Evolutionary conservation across 2,797 vertebrate species (phyloP).

Genomic region (Hephaestus fuliginosus): DNA sequence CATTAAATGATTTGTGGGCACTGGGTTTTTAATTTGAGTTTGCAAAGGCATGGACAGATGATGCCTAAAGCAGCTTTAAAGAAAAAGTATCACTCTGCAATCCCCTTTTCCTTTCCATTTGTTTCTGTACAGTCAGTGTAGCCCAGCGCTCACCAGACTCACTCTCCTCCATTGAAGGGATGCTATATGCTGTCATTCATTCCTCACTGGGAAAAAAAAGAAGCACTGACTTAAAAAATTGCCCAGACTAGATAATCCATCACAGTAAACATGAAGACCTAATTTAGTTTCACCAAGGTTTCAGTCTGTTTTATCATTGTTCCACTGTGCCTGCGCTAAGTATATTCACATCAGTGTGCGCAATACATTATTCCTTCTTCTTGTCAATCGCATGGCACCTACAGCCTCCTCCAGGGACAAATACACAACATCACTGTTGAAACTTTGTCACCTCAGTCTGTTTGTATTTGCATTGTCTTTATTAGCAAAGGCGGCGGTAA

Average conservation of each 20-base stretch:
- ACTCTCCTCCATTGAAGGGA: neutral
- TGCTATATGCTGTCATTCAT: slow-evolving; percentile 1
- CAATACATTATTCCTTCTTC: slow-evolving; percentile 25
- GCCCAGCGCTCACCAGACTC: neutral
- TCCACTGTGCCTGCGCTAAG: slow-evolving; percentile 24
- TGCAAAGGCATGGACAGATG: neutral
- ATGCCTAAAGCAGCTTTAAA: neutral
- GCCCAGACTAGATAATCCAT: slow-evolving; percentile 35
- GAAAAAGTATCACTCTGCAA: neutral
- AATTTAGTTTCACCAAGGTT: slow-evolving; percentile 37
- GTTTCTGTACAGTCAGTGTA: neutral
- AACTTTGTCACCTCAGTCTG: slow-evolving; percentile 5
- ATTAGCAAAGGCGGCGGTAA: neutral
- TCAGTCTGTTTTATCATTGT: slow-evolving; percentile 28
- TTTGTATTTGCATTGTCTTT: slow-evolving; percentile 24
- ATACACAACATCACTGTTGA: slow-evolving; percentile 18
- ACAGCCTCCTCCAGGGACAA: slow-evolving; percentile 24
- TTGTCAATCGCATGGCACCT: slow-evolving; percentile 45
- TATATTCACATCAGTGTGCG: slow-evolving; percentile 29
- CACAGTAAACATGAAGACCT: slow-evolving; percentile 32
- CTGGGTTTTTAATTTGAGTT: neutral
- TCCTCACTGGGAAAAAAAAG: slow-evolving; percentile 6
- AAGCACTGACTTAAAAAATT: slow-evolving; percentile 7
- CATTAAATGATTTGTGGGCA: neutral
- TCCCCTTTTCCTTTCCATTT: neutral